phyloP scores from a whole-genome alignment of 2,888 invertebrate genomes.

The Spilarctia lutea region DNA sequence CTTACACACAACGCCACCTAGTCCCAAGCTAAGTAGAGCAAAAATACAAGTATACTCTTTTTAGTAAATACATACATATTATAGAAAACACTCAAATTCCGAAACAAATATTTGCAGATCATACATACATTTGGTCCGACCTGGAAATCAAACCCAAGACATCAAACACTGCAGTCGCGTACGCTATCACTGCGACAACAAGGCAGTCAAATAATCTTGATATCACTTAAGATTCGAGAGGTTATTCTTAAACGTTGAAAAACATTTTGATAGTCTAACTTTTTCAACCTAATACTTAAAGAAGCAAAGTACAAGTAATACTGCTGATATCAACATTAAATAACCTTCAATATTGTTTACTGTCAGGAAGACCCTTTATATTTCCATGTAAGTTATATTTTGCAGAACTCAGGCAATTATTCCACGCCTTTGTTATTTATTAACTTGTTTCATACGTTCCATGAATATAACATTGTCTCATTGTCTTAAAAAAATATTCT shows the following conservation, averaged over 20 bases:
- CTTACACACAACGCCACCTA: no score
- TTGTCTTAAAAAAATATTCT: slow-evolving; percentile 13
- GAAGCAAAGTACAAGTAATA: background rate
- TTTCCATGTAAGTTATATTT: background rate
- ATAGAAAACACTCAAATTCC: no score
- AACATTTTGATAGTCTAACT: background rate
- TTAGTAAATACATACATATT: no score
- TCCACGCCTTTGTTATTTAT: background rate
- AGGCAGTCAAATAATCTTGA: no score
- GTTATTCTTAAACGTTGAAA: background rate
- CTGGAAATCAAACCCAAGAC: no score
- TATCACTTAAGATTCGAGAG: no score
- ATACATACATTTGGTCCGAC: no score
- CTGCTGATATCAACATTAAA: background rate
- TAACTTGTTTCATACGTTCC: background rate
- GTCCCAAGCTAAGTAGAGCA: no score
- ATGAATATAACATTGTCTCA: background rate
- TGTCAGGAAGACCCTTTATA: background rate
- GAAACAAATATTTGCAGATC: no score
- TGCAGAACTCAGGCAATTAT: background rate
- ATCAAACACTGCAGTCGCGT: no score
- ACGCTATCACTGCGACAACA: no score
- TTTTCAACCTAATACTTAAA: background rate
- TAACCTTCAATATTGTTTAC: background rate
- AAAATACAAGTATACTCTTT: no score